Conservation (phyloP, 2,888 invertebrate species). For the Melieria crassipennis region DNA sequence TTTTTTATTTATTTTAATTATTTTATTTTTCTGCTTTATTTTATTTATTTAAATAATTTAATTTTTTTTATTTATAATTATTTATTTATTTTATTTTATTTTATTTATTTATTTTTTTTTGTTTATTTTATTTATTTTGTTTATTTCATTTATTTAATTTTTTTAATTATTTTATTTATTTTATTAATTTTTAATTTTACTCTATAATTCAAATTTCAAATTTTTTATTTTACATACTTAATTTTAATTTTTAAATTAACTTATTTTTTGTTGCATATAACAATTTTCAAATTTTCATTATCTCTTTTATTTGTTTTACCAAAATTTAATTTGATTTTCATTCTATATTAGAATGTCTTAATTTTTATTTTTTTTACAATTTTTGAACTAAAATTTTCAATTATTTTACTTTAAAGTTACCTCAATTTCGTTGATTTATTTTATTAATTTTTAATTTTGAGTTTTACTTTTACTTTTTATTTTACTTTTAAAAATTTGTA, state of each 20-base stretch:
- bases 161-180: slow-evolving; percentile 30
- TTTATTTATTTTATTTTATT: slow-evolving; percentile 48
- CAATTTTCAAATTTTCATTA: not conserved
- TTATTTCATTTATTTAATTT: slow-evolving; percentile 15
- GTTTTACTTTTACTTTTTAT: slow-evolving; percentile 27
- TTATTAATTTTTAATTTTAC: slow-evolving; percentile 14
- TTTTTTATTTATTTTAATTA: not conserved
- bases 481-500: too few species aligned
- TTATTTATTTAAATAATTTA: slow-evolving; percentile 42
- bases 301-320: not conserved
- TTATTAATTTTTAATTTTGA: slow-evolving; percentile 37
- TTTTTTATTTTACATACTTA: slow-evolving; percentile 3
- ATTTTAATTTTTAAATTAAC: slow-evolving; percentile 8
- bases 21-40: not conserved
- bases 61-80: slow-evolving; percentile 50
- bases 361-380: not conserved
- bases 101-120: slow-evolving; percentile 46
- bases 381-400: not conserved
- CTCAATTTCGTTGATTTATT: slow-evolving; percentile 1
- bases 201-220: not conserved
- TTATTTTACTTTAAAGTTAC: not conserved
- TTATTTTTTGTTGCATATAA: not conserved
- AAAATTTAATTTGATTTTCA: not conserved
- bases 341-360: not conserved
- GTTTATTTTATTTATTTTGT: slow-evolving; percentile 47